phyloP scores from a whole-genome alignment of 2,113 vertebrate species.

The Zingel zingel region DNA sequence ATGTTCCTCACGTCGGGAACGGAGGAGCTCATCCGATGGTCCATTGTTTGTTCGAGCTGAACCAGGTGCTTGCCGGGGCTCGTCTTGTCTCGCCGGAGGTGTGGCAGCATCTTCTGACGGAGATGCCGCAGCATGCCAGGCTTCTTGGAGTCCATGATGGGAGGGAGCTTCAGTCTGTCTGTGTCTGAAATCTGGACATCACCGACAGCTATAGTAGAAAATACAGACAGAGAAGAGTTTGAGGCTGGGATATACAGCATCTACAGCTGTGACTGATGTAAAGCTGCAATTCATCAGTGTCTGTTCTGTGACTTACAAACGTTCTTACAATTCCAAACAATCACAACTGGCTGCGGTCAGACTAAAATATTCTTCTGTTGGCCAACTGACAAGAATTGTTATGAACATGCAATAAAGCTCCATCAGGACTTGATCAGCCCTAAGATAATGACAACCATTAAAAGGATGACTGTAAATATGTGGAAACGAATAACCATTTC shows the following conservation, averaged over 20 bases:
- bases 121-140: constrained; percentile 68
- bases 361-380: background rate
- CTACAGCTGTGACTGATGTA: background rate
- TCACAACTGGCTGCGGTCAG: background rate
- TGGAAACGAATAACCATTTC: too few species aligned
- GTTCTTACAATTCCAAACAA: background rate
- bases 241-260: background rate
- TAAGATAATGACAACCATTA: background rate
- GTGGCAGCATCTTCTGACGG: constrained; percentile 74
- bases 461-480: background rate
- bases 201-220: constrained; percentile 35
- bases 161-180: background rate
- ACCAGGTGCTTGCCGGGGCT: constrained; percentile 18
- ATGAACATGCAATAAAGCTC: background rate
- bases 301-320: background rate
- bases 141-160: constrained; percentile 77
- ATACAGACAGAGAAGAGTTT: background rate
- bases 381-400: background rate
- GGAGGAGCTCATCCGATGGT: constrained; percentile 71
- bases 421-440: background rate
- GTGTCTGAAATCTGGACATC: constrained; percentile 54
- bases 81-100: constrained; percentile 49
- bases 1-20: constrained; percentile 65
- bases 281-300: background rate
- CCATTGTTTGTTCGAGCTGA: constrained; percentile 27